A percentile compares a stretch with the other conserved stretches of the same genome.
These are phyloP conservation scores for Kryphioiulus occultus DNA, from an alignment of 2,888 invertebrate genomes.

Conservation along the genomic window DNA sequence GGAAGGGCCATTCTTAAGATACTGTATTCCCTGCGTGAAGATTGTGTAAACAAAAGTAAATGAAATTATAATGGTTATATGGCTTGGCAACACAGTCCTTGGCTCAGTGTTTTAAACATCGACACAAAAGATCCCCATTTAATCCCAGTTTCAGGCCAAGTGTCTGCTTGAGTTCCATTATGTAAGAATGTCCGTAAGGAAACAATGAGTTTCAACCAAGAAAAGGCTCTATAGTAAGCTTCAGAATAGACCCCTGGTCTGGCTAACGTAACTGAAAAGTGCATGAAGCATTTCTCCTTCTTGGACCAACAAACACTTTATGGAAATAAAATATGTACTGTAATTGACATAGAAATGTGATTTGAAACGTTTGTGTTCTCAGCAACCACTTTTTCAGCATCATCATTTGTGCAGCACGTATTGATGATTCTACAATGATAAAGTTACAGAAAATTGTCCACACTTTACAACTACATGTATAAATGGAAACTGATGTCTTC, in stretches of 20 bases:
- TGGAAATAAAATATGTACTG: no score
- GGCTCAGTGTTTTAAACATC: neutral
- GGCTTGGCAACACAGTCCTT: neutral
- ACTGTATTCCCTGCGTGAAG: neutral
- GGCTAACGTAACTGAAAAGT: neutral
- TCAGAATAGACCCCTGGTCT: neutral
- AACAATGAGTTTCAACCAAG: neutral
- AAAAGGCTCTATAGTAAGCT: neutral
- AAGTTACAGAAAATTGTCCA: no score
- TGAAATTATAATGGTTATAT: neutral
- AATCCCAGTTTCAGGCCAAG: neutral
- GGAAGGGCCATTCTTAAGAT: slow-evolving; percentile 11
- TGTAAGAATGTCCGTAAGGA: neutral
- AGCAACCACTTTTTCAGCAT: no score
- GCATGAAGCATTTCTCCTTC: neutral
- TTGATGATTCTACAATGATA: no score
- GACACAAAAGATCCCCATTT: neutral
- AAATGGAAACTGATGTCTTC: no score
- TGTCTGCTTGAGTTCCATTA: neutral
- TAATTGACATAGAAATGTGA: no score
- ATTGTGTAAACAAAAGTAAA: slow-evolving; percentile 4
- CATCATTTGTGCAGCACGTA: no score
- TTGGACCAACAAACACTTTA: neutral
- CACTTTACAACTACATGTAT: no score
- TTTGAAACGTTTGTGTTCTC: no score